These are phyloP conservation scores for Drosophila bocqueti DNA, from an alignment of 1,140 invertebrate genomes.

Conservation along the genomic window DNA sequence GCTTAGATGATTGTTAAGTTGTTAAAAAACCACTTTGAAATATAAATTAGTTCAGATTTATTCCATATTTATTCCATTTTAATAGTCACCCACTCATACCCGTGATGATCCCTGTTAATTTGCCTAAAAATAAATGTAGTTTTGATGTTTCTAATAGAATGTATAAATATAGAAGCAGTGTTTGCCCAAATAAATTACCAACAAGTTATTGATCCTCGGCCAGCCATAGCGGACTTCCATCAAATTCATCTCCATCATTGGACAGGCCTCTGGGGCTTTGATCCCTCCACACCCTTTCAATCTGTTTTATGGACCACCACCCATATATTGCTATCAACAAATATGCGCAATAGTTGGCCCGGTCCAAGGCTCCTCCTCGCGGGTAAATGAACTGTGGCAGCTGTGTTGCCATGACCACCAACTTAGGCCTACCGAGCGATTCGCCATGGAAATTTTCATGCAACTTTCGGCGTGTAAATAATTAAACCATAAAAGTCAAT, in stretches of 20 bases:
- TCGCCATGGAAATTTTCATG: slow-evolving; percentile 70
- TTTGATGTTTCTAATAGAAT: background rate
- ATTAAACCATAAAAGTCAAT: slow-evolving; percentile 70
- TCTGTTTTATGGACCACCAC: slow-evolving; percentile 19
- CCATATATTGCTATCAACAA: slow-evolving; percentile 36
- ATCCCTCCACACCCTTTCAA: slow-evolving; percentile 22
- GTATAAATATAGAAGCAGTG: slow-evolving; percentile 3
- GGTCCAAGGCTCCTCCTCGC: slow-evolving; percentile 47
- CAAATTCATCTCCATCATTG: slow-evolving; percentile 5
- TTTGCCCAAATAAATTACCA: slow-evolving; percentile 20
- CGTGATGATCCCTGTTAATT: background rate
- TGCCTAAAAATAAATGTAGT: slow-evolving; percentile 9
- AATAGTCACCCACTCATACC: background rate
- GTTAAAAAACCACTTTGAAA: background rate
- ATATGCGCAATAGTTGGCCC: slow-evolving; percentile 50
- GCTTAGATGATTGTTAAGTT: background rate
- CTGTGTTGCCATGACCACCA: slow-evolving; percentile 60
- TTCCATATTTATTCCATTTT: background rate
- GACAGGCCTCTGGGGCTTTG: slow-evolving; percentile 15
- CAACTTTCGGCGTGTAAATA: slow-evolving; percentile 70
- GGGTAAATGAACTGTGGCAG: slow-evolving; percentile 68
- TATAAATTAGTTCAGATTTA: background rate
- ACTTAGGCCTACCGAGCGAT: slow-evolving; percentile 40
- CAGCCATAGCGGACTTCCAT: background rate
- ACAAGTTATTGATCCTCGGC: slow-evolving; percentile 3